Conservation (phyloP, 2,113 vertebrate species). For the Nothoprocta perdicaria region DNA sequence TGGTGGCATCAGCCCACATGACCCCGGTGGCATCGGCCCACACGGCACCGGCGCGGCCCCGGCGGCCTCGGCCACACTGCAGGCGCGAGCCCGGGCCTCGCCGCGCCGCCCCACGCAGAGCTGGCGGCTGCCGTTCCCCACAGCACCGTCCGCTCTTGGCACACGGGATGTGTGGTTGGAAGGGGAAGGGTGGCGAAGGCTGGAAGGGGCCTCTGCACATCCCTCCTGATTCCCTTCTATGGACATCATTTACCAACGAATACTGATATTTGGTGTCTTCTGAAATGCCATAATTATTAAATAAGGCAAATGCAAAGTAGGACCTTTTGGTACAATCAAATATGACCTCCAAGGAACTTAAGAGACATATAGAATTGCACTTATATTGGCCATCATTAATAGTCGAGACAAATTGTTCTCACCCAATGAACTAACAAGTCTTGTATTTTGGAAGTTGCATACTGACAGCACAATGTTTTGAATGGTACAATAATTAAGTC, state of each 20-base stretch:
- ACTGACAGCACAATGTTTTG: neutral
- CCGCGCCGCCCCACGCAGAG: too few relatives aligned
- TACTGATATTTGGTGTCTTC: constrained; percentile 52
- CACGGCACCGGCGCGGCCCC: too few relatives aligned
- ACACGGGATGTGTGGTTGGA: too few relatives aligned
- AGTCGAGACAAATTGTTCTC: neutral
- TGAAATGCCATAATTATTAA: constrained; percentile 68
- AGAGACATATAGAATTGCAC: constrained; percentile 14
- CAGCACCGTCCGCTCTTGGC: too few relatives aligned
- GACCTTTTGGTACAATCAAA: constrained; percentile 65
- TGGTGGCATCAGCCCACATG: too few relatives aligned
- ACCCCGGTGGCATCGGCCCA: too few relatives aligned
- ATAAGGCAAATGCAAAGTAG: constrained; percentile 52
- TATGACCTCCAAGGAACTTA: constrained; percentile 37
- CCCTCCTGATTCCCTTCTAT: constrained; percentile 8
- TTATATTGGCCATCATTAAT: neutral
- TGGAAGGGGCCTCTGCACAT: too few relatives aligned
- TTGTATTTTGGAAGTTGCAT: neutral
- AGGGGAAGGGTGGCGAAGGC: too few relatives aligned
- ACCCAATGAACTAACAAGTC: constrained; percentile 24
- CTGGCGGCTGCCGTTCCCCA: too few relatives aligned
- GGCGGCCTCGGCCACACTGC: too few relatives aligned
- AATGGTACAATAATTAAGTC: rapidly evolving
- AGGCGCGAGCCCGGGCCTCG: too few relatives aligned
- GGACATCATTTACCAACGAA: constrained; percentile 60